Percentiles rank a stretch among this genome's conserved stretches.
These are phyloP conservation scores for Etheostoma nigrum DNA, from an alignment of 2,797 vertebrate species.

Conservation along the genomic window DNA sequence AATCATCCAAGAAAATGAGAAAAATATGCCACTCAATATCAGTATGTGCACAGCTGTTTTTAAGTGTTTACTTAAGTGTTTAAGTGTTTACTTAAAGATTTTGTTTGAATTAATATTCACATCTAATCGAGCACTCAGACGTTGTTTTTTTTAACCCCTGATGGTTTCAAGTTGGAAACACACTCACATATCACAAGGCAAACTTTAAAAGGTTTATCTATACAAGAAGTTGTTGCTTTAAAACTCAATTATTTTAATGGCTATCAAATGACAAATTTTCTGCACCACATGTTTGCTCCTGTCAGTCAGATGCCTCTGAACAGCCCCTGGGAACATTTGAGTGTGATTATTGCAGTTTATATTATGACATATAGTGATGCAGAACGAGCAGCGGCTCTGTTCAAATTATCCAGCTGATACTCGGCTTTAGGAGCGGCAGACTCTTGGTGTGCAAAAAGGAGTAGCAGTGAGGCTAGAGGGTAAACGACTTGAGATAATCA, in stretches of 20 bases:
- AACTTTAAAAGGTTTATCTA: not conserved
- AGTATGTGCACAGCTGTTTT: constrained; percentile 39
- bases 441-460: not conserved
- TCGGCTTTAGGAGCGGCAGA: constrained; percentile 17
- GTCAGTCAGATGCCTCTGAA: constrained; percentile 54
- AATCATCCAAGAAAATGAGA: constrained; percentile 18
- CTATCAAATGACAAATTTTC: constrained; percentile 43
- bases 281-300: constrained; percentile 34
- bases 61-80: constrained; percentile 29
- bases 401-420: constrained; percentile 33
- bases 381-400: constrained; percentile 38
- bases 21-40: constrained; percentile 28
- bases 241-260: constrained; percentile 48
- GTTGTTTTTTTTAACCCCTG: not conserved
- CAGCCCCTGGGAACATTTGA: constrained; percentile 54
- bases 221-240: constrained; percentile 39
- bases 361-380: constrained; percentile 30
- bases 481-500: not conserved
- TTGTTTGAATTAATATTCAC: constrained; percentile 15
- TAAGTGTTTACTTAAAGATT: constrained; percentile 24
- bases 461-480: not conserved
- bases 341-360: not conserved
- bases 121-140: constrained; percentile 3
- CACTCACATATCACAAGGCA: not conserved
- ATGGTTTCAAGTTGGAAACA: constrained; percentile 5